Evolutionary conservation across 2,888 invertebrate species (phyloP).

Genomic region (Lottia scabra): DNA sequence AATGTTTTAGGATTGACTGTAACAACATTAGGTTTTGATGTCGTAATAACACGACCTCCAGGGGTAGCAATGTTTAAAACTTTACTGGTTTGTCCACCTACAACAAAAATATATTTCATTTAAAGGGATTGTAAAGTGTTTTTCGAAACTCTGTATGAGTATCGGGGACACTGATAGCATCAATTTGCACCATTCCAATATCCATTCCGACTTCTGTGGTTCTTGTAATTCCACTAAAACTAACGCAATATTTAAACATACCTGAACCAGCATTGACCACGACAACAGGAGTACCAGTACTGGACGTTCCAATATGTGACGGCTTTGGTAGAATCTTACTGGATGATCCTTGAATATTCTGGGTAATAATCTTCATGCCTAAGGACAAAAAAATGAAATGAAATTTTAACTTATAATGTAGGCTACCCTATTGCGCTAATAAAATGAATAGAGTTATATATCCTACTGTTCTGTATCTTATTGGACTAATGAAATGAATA

Average conservation of each 20-base stretch:
- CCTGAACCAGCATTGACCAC: conserved; percentile 55
- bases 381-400: neutral
- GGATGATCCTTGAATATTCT: conserved; percentile 46
- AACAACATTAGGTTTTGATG: conserved; percentile 58
- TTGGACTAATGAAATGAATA: too few species aligned
- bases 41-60: conserved; percentile 59
- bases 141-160: too few species aligned
- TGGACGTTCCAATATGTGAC: conserved; percentile 35
- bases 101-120: too few species aligned
- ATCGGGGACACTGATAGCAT: too few species aligned
- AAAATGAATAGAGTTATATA: too few species aligned
- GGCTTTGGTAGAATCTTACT: conserved; percentile 65
- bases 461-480: too few species aligned
- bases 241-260: conserved; percentile 14
- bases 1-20: conserved; percentile 66
- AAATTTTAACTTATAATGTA: too few species aligned
- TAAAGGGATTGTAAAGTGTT: too few species aligned
- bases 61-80: conserved; percentile 63
- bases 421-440: too few species aligned
- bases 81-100: conserved; percentile 41
- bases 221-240: too few species aligned
- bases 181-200: too few species aligned
- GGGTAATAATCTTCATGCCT: conserved; percentile 67
- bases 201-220: too few species aligned
- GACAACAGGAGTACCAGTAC: conserved; percentile 57